Percentiles rank a stretch among this genome's conserved stretches.
Conservation (phyloP, 2,888 invertebrate genomes). For the Phyllotreta striolata region DNA sequence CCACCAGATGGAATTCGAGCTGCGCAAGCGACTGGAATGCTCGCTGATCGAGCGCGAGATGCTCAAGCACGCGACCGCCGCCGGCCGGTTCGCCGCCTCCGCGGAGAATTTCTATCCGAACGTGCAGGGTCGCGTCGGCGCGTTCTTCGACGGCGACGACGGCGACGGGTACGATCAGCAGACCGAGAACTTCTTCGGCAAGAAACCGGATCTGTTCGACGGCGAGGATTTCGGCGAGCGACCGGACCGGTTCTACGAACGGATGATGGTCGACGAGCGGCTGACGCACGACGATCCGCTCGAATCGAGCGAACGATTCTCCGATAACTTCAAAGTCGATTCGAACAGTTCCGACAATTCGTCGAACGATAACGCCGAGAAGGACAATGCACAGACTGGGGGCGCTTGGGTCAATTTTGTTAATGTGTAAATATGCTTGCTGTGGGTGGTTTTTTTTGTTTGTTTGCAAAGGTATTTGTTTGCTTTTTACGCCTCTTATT, state of each 20-base stretch:
- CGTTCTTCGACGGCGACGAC: constrained; percentile 37
- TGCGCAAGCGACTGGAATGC: constrained; percentile 41
- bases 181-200: constrained; percentile 40
- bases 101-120: constrained; percentile 39
- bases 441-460: constrained; percentile 42
- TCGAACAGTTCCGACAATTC: constrained; percentile 45
- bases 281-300: too few relatives aligned
- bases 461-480: constrained; percentile 49
- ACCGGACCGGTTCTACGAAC: constrained; percentile 43
- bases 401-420: constrained; percentile 62
- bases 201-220: constrained; percentile 36
- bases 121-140: constrained; percentile 27
- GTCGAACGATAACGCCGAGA: constrained; percentile 36
- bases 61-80: constrained; percentile 53
- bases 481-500: constrained; percentile 46
- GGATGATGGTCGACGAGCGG: constrained; percentile 34
- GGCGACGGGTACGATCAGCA: constrained; percentile 40
- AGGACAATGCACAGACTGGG: constrained; percentile 44
- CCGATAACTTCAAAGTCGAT: constrained; percentile 47
- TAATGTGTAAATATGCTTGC: constrained; percentile 62
- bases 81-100: constrained; percentile 34
- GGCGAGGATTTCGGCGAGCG: constrained; percentile 41
- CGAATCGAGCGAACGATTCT: constrained; percentile 43
- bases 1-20: constrained; percentile 1
- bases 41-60: constrained; percentile 50